Percentiles rank a stretch among this genome's conserved stretches.
These are phyloP conservation scores for Oxyteleia sp. DNA, from an alignment of 2,888 invertebrate genomes.

Conservation along the genomic window DNA sequence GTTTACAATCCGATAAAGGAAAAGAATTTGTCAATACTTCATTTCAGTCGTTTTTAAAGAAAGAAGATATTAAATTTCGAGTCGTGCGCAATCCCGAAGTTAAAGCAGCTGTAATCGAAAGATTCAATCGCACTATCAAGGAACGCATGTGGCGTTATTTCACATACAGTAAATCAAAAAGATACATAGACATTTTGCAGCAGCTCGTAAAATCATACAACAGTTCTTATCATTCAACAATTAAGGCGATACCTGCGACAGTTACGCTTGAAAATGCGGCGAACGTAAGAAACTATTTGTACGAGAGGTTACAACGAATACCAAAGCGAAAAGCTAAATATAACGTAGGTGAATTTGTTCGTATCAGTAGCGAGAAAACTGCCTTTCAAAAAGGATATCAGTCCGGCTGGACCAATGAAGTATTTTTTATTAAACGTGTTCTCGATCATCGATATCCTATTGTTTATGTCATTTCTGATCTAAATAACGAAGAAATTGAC, in stretches of 20 bases:
- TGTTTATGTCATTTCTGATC: slow-evolving; percentile 9
- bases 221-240: too few relatives aligned
- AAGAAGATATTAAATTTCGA: slow-evolving; percentile 13
- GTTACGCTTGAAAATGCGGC: too few relatives aligned
- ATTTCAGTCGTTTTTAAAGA: neutral
- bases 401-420: slow-evolving; percentile 3
- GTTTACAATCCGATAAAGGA: neutral
- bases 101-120: slow-evolving; percentile 9
- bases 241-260: too few relatives aligned
- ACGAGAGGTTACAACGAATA: slow-evolving; percentile 3
- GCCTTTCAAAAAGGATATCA: slow-evolving; percentile 23
- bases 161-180: slow-evolving; percentile 5
- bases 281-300: too few relatives aligned
- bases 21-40: slow-evolving; percentile 24
- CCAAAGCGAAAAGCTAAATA: slow-evolving; percentile 32
- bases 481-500: slow-evolving; percentile 10
- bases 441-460: neutral
- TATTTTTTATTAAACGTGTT: slow-evolving; percentile 4
- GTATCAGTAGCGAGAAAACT: slow-evolving; percentile 3
- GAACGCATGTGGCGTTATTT: slow-evolving; percentile 23
- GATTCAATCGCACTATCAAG: slow-evolving; percentile 7
- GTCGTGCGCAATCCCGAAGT: slow-evolving; percentile 13
- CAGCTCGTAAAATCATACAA: neutral
- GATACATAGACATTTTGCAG: slow-evolving; percentile 9
- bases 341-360: neutral